Evolutionary conservation across 2,797 vertebrate species (phyloP), one percentile per base, ranked within the genome.

Genomic region (Sphenopsis melanotis): DNA sequence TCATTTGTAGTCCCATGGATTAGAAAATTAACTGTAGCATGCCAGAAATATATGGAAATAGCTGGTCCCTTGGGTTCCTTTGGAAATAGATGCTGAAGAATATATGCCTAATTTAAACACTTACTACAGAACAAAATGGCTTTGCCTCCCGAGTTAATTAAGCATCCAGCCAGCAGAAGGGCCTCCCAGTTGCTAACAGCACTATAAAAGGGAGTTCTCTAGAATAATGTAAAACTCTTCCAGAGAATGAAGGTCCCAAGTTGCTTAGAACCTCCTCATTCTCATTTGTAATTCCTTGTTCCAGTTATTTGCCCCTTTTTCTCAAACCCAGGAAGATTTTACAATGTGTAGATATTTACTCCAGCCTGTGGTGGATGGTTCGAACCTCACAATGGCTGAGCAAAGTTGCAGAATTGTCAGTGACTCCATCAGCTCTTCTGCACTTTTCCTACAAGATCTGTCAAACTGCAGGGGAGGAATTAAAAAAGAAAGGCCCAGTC

Each of bases 81-180:
- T 91, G 78, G 88, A 87, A 84, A 85, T 61, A 55, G 16, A 71
- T 13, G 27, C n/a, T 65, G 64, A 70, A 85, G 60, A 55, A 26
- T 84, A 36, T 15, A 64, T 50, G 46, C 26, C 41, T 80, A 39
- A 89, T 87, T 85, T 83, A 84, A 77, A 77, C 60, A 41, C 47
- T 36, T 55, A 57, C 26, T 59, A 18, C 23, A 89, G 66, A 79
- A 60, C n/a, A 83, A 90, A 89, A 66, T 53, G 41, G 27, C 26
- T 39, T 74, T 75, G 32, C 13, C 29, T 81, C 94, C 86, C 78
- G 91, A 95, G 64, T 64, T 65, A 94, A 95, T 87, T 74, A 95
- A 89, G 26, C 13, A 24, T 17, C 36, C 44, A 75, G 68, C 49
- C 94, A 89, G 64, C 18, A 85, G 57, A 83, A 94, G 71, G 46